Percentiles rank a stretch among this genome's conserved stretches.
These are phyloP conservation scores for Heteronetta atricapilla DNA, from an alignment of 2,113 vertebrate species.

Conservation along the genomic window DNA sequence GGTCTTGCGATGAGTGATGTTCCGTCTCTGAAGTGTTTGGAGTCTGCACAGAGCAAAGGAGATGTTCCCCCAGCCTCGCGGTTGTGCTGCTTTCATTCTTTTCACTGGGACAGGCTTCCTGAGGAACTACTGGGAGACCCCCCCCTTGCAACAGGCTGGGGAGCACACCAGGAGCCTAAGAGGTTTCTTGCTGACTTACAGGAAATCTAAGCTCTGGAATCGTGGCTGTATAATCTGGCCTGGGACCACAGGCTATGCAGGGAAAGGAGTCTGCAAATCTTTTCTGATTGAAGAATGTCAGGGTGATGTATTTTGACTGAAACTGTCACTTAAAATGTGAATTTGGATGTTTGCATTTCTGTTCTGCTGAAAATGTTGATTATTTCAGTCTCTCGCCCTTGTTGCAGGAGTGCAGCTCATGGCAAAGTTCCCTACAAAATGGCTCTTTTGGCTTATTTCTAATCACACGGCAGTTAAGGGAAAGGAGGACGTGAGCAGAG, in stretches of 20 bases:
- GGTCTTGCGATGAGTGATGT: background rate
- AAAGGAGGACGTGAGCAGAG: slow-evolving; percentile 12
- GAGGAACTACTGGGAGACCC: background rate
- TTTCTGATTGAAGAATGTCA: background rate
- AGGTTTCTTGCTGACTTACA: background rate
- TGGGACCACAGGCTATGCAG: background rate
- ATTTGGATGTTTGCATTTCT: slow-evolving; percentile 47
- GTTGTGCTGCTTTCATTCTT: background rate
- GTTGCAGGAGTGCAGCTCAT: background rate
- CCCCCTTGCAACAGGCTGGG: background rate
- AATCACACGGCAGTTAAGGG: background rate
- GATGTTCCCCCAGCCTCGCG: rapidly evolving
- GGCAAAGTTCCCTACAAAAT: slow-evolving; percentile 48
- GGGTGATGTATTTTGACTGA: slow-evolving; percentile 61
- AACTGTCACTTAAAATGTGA: slow-evolving; percentile 39
- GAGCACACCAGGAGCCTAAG: rapidly evolving
- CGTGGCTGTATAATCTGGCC: background rate
- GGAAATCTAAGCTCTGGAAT: background rate
- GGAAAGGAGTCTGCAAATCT: slow-evolving; percentile 12
- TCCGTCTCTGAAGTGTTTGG: background rate
- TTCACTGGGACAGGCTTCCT: background rate
- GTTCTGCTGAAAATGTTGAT: slow-evolving; percentile 18
- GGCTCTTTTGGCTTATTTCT: slow-evolving; percentile 41
- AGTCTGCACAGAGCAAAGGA: background rate
- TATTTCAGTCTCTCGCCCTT: slow-evolving; percentile 55